These are phyloP conservation scores for Aleiodes leptofemur DNA, from an alignment of 2,888 invertebrate species.

Conservation along the genomic window DNA sequence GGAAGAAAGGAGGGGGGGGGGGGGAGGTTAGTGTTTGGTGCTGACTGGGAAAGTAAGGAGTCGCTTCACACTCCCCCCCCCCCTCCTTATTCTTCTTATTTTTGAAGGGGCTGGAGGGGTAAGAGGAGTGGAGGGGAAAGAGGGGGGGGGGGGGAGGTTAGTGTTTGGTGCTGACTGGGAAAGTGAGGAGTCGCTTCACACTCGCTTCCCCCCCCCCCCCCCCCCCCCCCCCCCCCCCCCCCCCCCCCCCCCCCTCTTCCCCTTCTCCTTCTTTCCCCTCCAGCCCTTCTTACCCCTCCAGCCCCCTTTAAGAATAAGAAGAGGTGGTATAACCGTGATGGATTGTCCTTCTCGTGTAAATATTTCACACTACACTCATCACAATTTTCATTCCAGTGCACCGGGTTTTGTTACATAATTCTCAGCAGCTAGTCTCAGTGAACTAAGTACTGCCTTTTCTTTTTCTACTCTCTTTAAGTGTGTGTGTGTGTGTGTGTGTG, in stretches of 20 bases:
- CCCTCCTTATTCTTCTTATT: too few relatives aligned
- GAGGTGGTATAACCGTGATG: conserved; percentile 57
- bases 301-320: not conserved
- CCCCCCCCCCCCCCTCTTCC: too few relatives aligned
- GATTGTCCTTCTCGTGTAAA: conserved; percentile 69
- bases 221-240: too few relatives aligned
- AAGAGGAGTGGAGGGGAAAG: too few relatives aligned
- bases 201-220: too few relatives aligned
- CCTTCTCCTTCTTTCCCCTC: too few relatives aligned
- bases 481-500: too few relatives aligned
- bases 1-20: not conserved
- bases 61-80: not conserved
- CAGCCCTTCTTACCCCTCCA: too few relatives aligned
- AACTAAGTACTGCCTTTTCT: conserved; percentile 35
- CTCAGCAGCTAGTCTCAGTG: conserved; percentile 38
- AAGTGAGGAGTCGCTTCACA: conserved; percentile 50
- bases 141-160: not conserved
- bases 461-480: conserved; percentile 11
- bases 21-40: conserved; percentile 38
- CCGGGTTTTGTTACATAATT: conserved; percentile 60
- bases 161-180: conserved; percentile 50
- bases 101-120: not conserved
- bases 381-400: conserved; percentile 64
- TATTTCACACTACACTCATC: conserved; percentile 71
- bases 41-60: conserved; percentile 54